Conservation (phyloP, 2,888 invertebrate species). For the Thymelicus sylvestris region DNA sequence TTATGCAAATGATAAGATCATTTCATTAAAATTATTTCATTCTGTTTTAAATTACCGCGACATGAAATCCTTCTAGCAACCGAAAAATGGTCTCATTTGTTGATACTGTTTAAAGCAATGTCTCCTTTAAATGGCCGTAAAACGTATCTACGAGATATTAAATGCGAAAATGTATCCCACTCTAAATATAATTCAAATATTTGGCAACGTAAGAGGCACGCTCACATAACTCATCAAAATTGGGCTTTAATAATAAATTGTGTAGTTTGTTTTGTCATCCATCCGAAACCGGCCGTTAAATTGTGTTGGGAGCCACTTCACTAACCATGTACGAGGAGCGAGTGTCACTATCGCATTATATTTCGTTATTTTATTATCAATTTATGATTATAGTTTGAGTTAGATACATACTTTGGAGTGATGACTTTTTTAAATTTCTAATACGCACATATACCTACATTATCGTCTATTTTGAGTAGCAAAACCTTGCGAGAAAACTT, state of each 20-base stretch:
- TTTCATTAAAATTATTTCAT: too few species aligned
- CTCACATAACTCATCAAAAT: conserved; percentile 32
- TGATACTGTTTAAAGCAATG: not conserved
- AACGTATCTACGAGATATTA: conserved; percentile 20
- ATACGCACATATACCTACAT: too few species aligned
- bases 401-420: too few species aligned
- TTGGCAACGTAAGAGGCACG: conserved; percentile 31
- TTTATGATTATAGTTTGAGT: too few species aligned
- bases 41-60: too few species aligned
- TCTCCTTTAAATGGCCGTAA: conserved; percentile 23
- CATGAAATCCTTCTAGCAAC: not conserved
- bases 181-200: conserved; percentile 34
- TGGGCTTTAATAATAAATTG: conserved; percentile 39
- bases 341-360: not conserved
- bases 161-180: conserved; percentile 24
- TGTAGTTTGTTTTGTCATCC: conserved; percentile 38
- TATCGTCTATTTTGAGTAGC: too few species aligned
- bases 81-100: not conserved
- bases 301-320: conserved; percentile 9
- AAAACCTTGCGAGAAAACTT: too few species aligned
- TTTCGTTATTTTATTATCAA: not conserved
- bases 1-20: too few species aligned
- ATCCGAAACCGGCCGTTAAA: conserved; percentile 32
- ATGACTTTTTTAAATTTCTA: too few species aligned
- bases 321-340: not conserved